Conservation (phyloP, 1,140 invertebrate species). For the Drosophila orosa region DNA sequence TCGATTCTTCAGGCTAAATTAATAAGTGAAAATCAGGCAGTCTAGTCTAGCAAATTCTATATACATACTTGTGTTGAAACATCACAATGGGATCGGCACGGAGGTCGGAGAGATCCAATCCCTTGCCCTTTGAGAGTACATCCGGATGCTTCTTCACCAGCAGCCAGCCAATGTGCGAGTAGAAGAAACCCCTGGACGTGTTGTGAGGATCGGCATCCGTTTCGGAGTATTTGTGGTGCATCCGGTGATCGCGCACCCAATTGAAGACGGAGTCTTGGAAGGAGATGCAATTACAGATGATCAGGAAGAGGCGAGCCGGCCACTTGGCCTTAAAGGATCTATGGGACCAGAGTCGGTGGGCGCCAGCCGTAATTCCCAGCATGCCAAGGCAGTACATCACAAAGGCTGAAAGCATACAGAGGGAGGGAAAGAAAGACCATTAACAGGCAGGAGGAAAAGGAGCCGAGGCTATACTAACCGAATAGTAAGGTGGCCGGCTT, state of each 20-base stretch:
- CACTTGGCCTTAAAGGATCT: constrained; percentile 96
- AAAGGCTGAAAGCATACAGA: constrained; percentile 86
- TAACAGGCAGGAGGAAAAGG: constrained; percentile 68
- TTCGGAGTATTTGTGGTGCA: constrained; percentile 98
- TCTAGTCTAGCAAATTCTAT: too few relatives aligned
- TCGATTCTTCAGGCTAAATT: too few relatives aligned
- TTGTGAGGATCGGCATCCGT: constrained; percentile 99
- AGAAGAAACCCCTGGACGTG: constrained; percentile 97
- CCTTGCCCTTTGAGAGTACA: constrained; percentile 93
- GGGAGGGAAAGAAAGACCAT: neutral
- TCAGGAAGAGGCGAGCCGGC: constrained; percentile 91
- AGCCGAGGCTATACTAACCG: neutral
- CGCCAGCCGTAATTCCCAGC: constrained; percentile 95
- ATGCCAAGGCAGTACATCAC: constrained; percentile 88
- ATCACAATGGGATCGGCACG: constrained; percentile 91
- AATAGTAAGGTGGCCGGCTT: constrained; percentile 1
- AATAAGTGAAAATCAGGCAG: too few relatives aligned
- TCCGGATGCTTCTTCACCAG: constrained; percentile 95
- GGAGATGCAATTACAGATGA: constrained; percentile 92
- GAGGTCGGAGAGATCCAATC: constrained; percentile 95
- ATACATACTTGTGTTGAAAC: constrained; percentile 94
- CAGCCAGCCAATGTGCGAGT: constrained; percentile 97
- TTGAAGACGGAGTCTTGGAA: constrained; percentile 97
- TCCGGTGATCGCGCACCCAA: constrained; percentile 97
- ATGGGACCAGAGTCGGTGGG: constrained; percentile 97